Percentiles rank a stretch among this genome's conserved stretches.
Conservation (phyloP, 2,888 invertebrate species). For the Mamestra brassicae region DNA sequence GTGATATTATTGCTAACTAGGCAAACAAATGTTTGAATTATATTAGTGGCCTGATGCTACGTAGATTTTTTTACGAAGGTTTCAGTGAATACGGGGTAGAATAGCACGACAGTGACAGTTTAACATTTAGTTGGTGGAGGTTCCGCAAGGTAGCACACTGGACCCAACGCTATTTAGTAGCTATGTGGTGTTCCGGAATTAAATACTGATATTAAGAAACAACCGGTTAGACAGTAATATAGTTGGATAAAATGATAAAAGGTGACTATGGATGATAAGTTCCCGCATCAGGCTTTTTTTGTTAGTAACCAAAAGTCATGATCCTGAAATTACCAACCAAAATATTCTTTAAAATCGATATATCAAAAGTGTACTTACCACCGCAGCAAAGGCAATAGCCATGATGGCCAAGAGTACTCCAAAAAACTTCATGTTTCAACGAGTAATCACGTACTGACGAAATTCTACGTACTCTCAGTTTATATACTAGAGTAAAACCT, state of each 20-base stretch:
- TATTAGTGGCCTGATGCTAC: background rate
- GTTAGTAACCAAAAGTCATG: too few relatives aligned
- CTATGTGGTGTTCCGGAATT: background rate
- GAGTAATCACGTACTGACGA: slow-evolving; percentile 33
- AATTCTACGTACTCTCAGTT: background rate
- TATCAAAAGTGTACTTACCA: slow-evolving; percentile 74
- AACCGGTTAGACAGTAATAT: too few relatives aligned
- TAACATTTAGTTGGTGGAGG: background rate
- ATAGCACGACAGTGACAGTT: background rate
- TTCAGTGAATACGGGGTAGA: too few relatives aligned
- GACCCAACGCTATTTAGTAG: background rate
- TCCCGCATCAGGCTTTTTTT: too few relatives aligned
- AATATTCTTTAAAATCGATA: background rate
- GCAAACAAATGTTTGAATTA: background rate
- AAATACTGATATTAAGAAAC: background rate
- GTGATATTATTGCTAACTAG: background rate
- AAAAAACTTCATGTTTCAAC: slow-evolving; percentile 79
- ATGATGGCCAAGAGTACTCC: slow-evolving; percentile 76
- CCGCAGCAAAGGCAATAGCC: slow-evolving; percentile 79
- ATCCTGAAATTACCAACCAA: too few relatives aligned
- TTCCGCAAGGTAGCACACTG: background rate
- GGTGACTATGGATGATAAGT: too few relatives aligned
- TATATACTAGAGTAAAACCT: slow-evolving; percentile 39
- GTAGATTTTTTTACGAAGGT: too few relatives aligned
- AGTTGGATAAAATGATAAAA: too few relatives aligned